Conservation (phyloP, 2,797 vertebrate species). For the Tragopan temminckii region DNA sequence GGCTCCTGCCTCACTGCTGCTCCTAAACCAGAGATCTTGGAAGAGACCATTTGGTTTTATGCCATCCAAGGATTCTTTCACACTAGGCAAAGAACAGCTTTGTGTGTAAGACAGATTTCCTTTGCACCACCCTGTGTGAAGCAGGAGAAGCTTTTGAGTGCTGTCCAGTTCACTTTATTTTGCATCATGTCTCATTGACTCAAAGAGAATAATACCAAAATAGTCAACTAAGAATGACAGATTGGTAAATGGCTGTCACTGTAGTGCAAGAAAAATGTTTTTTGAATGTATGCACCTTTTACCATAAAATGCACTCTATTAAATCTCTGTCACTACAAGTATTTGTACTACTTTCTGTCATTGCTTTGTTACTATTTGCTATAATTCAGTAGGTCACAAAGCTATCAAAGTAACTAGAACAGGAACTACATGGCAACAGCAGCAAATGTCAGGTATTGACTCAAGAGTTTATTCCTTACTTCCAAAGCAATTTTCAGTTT, state of each 20-base stretch:
- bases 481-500: constrained; percentile 22
- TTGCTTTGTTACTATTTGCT: not conserved
- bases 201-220: not conserved
- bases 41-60: not conserved
- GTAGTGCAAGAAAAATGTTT: not conserved
- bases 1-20: not conserved
- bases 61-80: not conserved
- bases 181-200: not conserved
- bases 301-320: not conserved
- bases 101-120: not conserved
- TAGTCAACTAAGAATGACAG: not conserved
- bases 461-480: not conserved
- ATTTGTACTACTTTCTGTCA: not conserved
- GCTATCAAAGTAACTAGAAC: not conserved
- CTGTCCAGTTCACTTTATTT: not conserved
- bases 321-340: not conserved
- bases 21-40: not conserved
- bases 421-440: not conserved
- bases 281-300: not conserved
- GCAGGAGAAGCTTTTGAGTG: not conserved
- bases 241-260: not conserved
- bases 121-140: not conserved
- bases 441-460: not conserved
- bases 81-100: not conserved
- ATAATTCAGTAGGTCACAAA: not conserved